Evolutionary conservation across 2,113 vertebrate species (phyloP).

Genomic region (Oncorhynchus nerka): DNA sequence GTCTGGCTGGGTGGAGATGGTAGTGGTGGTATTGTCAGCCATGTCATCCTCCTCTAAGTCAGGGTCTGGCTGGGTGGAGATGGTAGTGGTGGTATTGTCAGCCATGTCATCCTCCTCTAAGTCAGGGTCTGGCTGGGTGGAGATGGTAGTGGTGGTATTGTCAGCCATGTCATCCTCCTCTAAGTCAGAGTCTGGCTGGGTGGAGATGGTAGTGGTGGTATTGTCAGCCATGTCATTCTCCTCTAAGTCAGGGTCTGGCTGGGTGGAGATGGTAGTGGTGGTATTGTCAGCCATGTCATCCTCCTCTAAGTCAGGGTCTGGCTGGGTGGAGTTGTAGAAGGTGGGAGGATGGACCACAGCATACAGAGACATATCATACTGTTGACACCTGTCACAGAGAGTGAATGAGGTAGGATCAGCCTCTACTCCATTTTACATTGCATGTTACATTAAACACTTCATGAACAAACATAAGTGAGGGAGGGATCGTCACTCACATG

Average conservation of each 20-base stretch:
- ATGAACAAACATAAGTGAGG: neutral
- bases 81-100: constrained; percentile 15
- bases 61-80: constrained; percentile 8
- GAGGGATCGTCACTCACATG: constrained; percentile 55
- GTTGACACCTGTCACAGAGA: constrained; percentile 64
- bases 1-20: constrained; percentile 15
- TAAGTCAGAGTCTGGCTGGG: constrained; percentile 7
- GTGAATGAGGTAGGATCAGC: neutral
- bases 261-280: constrained; percentile 16
- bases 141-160: constrained; percentile 17
- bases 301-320: constrained; percentile 8
- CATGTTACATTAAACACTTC: neutral
- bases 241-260: constrained; percentile 1
- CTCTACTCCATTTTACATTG: neutral
- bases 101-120: constrained; percentile 1
- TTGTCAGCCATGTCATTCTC: constrained; percentile 6
- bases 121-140: constrained; percentile 17
- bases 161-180: constrained; percentile 3
- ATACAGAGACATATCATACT: constrained; percentile 51
- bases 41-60: constrained; percentile 11
- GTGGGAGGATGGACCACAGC: constrained; percentile 59
- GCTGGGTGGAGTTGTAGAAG: constrained; percentile 41
- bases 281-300: constrained; percentile 1
- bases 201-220: constrained; percentile 24
- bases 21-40: constrained; percentile 14